These are phyloP conservation scores for Drosophila sturtevanti DNA, from an alignment of 1,140 invertebrate species.

Conservation along the genomic window DNA sequence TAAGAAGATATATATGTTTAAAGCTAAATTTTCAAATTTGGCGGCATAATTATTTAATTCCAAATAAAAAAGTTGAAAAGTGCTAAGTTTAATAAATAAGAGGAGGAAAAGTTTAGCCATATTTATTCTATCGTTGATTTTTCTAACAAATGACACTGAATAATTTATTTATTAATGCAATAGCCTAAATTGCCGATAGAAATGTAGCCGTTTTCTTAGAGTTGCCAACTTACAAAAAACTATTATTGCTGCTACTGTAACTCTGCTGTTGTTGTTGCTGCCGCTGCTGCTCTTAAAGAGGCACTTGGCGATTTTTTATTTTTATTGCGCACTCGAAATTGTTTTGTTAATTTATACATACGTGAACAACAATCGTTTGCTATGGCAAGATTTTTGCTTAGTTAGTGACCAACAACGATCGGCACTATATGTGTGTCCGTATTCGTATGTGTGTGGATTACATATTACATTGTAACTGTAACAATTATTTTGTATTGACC, in stretches of 20 bases:
- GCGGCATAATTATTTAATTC: too few relatives aligned
- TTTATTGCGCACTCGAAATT: slow-evolving; percentile 79
- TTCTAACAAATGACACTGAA: too few relatives aligned
- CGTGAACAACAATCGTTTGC: slow-evolving; percentile 40
- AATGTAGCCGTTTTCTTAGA: neutral
- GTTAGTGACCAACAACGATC: slow-evolving; percentile 14
- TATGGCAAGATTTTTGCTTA: slow-evolving; percentile 56
- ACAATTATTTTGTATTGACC: slow-evolving; percentile 29
- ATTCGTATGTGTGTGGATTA: slow-evolving; percentile 5
- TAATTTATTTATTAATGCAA: too few relatives aligned
- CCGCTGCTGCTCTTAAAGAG: slow-evolving; percentile 10
- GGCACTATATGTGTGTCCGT: slow-evolving; percentile 13
- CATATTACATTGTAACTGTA: slow-evolving; percentile 20
- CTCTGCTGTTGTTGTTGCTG: slow-evolving; percentile 26
- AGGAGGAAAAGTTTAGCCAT: too few relatives aligned
- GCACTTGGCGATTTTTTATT: slow-evolving; percentile 46
- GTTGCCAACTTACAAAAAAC: neutral
- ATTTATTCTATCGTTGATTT: too few relatives aligned
- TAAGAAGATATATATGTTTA: neutral
- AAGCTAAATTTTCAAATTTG: neutral
- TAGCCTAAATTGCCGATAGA: neutral
- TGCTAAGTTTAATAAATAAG: too few relatives aligned
- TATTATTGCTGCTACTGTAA: slow-evolving; percentile 1
- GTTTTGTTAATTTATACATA: slow-evolving; percentile 56
- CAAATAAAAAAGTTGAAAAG: too few relatives aligned